Evolutionary conservation across 2,113 vertebrate genomes (phyloP), one percentile per base, ranked within the genome.

Genomic region (Odontesthes bonariensis): DNA sequence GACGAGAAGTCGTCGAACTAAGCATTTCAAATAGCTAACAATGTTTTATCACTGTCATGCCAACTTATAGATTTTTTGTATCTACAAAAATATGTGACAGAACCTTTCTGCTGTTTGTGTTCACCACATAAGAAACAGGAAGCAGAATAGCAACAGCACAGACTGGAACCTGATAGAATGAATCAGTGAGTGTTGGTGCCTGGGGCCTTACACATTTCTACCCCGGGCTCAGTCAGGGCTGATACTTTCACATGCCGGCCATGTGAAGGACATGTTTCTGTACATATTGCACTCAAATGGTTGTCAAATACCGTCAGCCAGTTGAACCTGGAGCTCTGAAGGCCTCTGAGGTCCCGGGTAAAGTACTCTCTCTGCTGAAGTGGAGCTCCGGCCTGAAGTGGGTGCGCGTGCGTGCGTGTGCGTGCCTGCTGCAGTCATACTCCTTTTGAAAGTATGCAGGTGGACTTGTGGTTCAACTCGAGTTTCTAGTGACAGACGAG

Each of bases 381-480:
- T 57, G 52, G 40, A 7, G 53, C 46, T 23, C 55, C 53, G 4
- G n/a, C 11, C 42, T 42, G n/a, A 33, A 27, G 20, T 38, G 35
- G 23, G 4, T 23, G 22, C 8, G 42, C 12, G 59, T 27, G 22
- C 5, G 35, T 38, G 35, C 5, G 35, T 14, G 42, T 47, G 35
- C 4, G 59, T 17, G 16, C 16, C 10, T 31, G 8, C 42, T n/a
- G 5, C 14, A 49, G 17, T 49, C 17, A 44, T 4, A 5, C 10
- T 32, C 23, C 23, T 5, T 33, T 3, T 56, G 32, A 14, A 68
- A 60, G n/a, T 49, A 69, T 64, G 67, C 74, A 52, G 47, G n/a
- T n/a, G n/a, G 19, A 16, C 33, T 38, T 54, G 38, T 68, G 59
- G 53, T 51, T 14, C 38, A 10, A 69, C 58, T 64, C 17, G 17